Evolutionary conservation across 2,888 invertebrate species (phyloP).

Genomic region (Lycocerus yunnanus): DNA sequence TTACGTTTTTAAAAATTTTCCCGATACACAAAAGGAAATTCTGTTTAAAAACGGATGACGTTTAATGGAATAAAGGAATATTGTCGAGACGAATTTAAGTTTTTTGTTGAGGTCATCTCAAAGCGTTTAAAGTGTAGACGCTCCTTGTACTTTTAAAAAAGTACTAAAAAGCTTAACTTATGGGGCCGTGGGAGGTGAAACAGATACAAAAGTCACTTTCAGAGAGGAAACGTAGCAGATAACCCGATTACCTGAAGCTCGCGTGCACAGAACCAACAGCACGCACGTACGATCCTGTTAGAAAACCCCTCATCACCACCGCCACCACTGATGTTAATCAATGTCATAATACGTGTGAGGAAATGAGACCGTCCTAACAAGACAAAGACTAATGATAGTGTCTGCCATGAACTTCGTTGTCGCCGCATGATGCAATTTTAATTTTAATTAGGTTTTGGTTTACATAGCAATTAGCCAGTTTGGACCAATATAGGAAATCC

Average conservation of each 20-base stretch:
- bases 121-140: slow-evolving; percentile 24
- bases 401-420: slow-evolving; percentile 31
- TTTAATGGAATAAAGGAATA: slow-evolving; percentile 8
- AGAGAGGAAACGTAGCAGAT: slow-evolving; percentile 32
- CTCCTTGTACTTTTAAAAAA: slow-evolving; percentile 14
- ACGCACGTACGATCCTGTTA: slow-evolving; percentile 30
- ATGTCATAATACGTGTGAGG: slow-evolving; percentile 41
- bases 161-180: slow-evolving; percentile 24
- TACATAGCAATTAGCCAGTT: slow-evolving; percentile 27
- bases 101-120: slow-evolving; percentile 1
- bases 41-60: slow-evolving; percentile 14
- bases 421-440: slow-evolving; percentile 39
- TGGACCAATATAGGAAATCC: slow-evolving; percentile 12
- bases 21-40: slow-evolving; percentile 21
- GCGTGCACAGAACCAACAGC: slow-evolving; percentile 29
- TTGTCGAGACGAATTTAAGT: background rate
- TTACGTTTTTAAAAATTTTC: slow-evolving; percentile 16
- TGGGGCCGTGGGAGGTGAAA: slow-evolving; percentile 27
- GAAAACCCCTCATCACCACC: slow-evolving; percentile 22
- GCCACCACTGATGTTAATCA: slow-evolving; percentile 33
- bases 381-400: slow-evolving; percentile 37
- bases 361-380: slow-evolving; percentile 42
- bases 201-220: slow-evolving; percentile 32
- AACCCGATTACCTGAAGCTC: slow-evolving; percentile 30
- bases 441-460: slow-evolving; percentile 42